Conservation (phyloP, 2,113 vertebrate species). For the Numida meleagris region DNA sequence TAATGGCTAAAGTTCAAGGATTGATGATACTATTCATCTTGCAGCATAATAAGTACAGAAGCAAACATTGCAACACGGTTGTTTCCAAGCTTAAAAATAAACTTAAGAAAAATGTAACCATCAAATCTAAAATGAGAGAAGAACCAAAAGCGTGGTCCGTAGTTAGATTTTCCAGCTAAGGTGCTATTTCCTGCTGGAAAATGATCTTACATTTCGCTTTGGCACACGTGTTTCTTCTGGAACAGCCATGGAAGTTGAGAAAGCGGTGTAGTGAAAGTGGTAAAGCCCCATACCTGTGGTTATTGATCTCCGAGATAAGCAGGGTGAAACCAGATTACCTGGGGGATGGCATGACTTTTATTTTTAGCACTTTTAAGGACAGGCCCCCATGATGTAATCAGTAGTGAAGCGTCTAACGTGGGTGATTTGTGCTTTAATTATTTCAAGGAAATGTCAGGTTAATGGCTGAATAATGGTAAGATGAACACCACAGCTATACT, state of each 20-base stretch:
- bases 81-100: not conserved
- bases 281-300: not conserved
- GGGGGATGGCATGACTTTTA: not conserved
- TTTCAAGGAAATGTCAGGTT: not conserved
- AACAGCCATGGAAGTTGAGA: not conserved
- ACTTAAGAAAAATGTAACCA: not conserved
- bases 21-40: not conserved
- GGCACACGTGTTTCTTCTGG: not conserved
- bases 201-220: not conserved
- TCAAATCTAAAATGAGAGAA: not conserved
- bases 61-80: slow-evolving; percentile 47
- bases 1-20: slow-evolving; percentile 50
- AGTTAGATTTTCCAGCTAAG: not conserved
- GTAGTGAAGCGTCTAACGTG: not conserved
- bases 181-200: not conserved
- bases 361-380: not conserved
- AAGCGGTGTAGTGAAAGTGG: not conserved
- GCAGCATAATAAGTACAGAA: slow-evolving; percentile 45
- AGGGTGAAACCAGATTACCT: not conserved
- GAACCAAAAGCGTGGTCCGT: not conserved
- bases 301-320: not conserved
- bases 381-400: not conserved
- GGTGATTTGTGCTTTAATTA: not conserved
- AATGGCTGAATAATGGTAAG: not conserved
- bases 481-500: not conserved